phyloP scores from a whole-genome alignment of 2,797 vertebrate species.

The Holocentrus rufus region DNA sequence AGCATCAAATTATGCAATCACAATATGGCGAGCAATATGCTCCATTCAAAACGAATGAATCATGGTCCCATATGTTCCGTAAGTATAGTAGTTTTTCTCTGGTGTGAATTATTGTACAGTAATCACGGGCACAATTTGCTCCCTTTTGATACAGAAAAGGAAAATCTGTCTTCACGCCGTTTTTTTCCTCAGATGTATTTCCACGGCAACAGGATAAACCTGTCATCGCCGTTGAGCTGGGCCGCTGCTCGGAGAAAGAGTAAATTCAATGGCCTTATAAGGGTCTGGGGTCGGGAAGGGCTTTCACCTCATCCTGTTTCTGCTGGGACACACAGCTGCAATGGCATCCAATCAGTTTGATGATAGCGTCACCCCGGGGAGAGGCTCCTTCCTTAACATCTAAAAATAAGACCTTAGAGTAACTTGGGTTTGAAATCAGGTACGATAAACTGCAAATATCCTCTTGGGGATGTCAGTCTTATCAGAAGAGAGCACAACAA shows the following conservation, averaged over 20 bases:
- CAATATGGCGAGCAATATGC: conserved; percentile 73
- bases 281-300: conserved; percentile 12
- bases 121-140: conserved; percentile 52
- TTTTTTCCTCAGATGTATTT: conserved; percentile 40
- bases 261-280: conserved; percentile 19
- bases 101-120: conserved; percentile 61
- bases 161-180: conserved; percentile 31
- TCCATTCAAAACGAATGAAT: conserved; percentile 63
- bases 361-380: background rate
- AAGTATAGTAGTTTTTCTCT: conserved; percentile 60
- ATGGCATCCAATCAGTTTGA: conserved; percentile 1
- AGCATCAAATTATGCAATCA: conserved; percentile 69
- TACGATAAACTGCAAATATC: conserved; percentile 41
- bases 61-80: conserved; percentile 65
- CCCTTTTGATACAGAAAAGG: conserved; percentile 49
- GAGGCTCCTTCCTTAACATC: conserved; percentile 34
- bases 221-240: background rate
- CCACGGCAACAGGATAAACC: background rate
- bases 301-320: conserved; percentile 47
- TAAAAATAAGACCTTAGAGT: conserved; percentile 39
- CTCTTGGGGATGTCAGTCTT: conserved; percentile 55
- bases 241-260: conserved; percentile 11
- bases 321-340: background rate
- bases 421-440: conserved; percentile 14
- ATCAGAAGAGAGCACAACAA: conserved; percentile 64